Evolutionary conservation across 2,113 vertebrate genomes (phyloP).

Genomic region (Tragelaphus scriptus): DNA sequence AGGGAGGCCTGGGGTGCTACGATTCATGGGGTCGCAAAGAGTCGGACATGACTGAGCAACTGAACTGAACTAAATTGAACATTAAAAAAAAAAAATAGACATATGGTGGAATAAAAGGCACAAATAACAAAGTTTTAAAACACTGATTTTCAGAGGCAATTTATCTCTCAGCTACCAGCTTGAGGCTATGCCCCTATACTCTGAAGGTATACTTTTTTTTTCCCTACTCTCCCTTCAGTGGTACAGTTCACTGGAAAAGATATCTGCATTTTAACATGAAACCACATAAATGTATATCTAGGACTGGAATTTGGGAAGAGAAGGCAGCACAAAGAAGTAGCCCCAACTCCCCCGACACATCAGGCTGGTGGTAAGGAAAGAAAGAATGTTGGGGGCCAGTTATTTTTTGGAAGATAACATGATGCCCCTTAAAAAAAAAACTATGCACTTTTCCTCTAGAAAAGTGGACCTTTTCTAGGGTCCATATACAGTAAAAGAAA

Average conservation of each 20-base stretch:
- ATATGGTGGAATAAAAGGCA: neutral
- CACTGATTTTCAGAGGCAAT: neutral
- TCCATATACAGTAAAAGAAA: neutral
- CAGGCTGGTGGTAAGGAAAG: neutral
- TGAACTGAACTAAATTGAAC: too few relatives aligned
- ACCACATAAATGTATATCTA: neutral
- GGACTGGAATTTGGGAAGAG: neutral
- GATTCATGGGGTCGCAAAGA: too few relatives aligned
- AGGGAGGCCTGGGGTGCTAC: too few relatives aligned
- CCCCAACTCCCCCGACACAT: neutral
- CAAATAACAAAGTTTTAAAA: neutral
- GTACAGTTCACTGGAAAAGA: neutral
- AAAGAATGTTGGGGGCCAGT: neutral
- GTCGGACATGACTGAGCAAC: too few relatives aligned
- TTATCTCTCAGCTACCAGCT: neutral
- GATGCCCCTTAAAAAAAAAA: neutral
- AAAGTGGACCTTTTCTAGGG: neutral
- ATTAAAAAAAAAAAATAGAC: neutral
- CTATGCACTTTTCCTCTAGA: neutral
- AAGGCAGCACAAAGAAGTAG: neutral
- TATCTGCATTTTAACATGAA: constrained; percentile 9
- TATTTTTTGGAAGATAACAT: neutral
- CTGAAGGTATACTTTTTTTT: neutral
- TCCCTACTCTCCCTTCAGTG: neutral
- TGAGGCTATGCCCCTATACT: neutral